phyloP scores from a whole-genome alignment of 2,797 vertebrate species.

The Eremophila alpestris region DNA sequence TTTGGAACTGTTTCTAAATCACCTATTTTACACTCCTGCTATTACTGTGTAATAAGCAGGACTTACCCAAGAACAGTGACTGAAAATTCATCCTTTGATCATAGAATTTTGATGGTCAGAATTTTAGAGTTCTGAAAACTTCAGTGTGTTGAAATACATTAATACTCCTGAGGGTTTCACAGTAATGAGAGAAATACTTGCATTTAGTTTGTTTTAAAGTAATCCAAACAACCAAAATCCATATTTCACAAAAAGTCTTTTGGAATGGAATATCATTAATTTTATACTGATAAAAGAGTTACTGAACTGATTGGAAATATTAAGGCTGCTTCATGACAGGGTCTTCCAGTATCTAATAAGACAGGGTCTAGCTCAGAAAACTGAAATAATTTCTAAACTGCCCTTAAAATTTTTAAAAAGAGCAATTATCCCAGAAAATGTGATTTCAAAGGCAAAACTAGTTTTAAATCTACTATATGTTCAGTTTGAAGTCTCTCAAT shows the following conservation, averaged over 20 bases:
- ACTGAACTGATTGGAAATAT: neutral
- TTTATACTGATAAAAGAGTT: neutral
- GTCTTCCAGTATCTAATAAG: neutral
- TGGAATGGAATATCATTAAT: neutral
- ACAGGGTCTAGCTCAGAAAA: neutral
- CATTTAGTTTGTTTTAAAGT: slow-evolving; percentile 2
- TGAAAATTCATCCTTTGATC: neutral
- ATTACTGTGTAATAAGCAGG: neutral
- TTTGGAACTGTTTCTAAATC: slow-evolving; percentile 50
- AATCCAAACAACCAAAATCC: neutral
- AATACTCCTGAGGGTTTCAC: neutral
- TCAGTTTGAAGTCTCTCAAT: slow-evolving; percentile 13
- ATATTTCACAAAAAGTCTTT: neutral
- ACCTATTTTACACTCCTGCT: neutral
- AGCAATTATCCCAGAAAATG: slow-evolving; percentile 9
- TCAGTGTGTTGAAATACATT: neutral
- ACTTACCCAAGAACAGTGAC: neutral
- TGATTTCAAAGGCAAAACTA: slow-evolving; percentile 16
- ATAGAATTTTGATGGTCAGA: neutral
- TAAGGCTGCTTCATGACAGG: neutral
- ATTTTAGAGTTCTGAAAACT: neutral
- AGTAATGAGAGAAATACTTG: slow-evolving; percentile 1
- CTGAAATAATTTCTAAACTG: neutral
- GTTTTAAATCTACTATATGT: slow-evolving; percentile 7
- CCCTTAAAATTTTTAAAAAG: neutral